Conservation (phyloP, 2,113 vertebrate species). For the Heptranchias perlo region DNA sequence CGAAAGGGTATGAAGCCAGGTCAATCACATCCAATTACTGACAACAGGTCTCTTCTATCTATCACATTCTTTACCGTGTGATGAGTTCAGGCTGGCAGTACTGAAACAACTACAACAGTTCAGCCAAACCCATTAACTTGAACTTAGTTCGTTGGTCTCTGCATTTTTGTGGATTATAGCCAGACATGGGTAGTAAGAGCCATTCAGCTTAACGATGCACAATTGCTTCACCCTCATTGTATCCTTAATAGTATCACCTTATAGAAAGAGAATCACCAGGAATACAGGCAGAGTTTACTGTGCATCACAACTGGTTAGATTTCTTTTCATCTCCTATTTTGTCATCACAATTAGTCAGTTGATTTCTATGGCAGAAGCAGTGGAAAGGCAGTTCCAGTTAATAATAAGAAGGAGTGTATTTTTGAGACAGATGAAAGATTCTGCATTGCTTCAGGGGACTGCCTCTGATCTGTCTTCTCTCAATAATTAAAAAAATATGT, state of each 20-base stretch:
- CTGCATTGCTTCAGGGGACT: neutral
- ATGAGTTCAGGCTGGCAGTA: neutral
- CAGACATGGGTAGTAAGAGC: neutral
- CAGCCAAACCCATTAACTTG: neutral
- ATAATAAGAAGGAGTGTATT: neutral
- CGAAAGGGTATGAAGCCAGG: neutral
- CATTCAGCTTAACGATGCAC: neutral
- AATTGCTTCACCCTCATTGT: neutral
- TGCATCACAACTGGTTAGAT: neutral
- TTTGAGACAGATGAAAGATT: neutral
- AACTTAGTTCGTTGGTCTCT: neutral
- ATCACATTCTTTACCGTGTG: neutral
- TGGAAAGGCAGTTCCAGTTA: neutral
- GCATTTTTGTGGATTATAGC: neutral
- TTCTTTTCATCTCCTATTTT: neutral
- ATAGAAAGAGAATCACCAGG: neutral
- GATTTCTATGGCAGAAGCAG: neutral
- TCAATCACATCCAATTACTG: neutral
- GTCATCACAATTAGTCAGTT: neutral
- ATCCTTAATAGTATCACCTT: neutral
- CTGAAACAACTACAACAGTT: neutral
- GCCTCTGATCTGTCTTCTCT: neutral
- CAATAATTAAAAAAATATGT: neutral
- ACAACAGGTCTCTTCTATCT: neutral
- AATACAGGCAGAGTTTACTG: neutral